Evolutionary conservation across 2,888 invertebrate genomes (phyloP), one percentile per base, ranked within the genome.

Genomic region (Zygaena filipendulae): DNA sequence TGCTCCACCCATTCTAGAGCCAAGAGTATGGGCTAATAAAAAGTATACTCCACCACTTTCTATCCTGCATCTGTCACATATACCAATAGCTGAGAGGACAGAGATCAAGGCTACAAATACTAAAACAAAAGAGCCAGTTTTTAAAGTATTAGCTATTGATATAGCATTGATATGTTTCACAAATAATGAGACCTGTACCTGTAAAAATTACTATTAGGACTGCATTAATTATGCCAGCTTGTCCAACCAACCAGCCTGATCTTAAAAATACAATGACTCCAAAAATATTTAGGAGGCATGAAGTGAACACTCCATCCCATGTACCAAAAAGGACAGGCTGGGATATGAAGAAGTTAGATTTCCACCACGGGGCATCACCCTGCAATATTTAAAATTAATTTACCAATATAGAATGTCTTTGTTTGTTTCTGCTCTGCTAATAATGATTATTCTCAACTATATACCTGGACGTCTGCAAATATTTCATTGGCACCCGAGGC

Each of bases 11-110:
- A 96, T 89, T 55, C 95, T 84, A 4, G 95, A 94, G 20, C 97
- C 97, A 13, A 98, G 75, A 3, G 97, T 95, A 55, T 97, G 96
- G 0, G 96, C 92, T 19, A 98, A 79, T 33, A 98, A 83, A 70
- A 97, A 97, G 70, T 97, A 97, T 13, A 97, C 95, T 25, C 97
- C 97, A n/a, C 97, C 97, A 71, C 95, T 94, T 74, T 96, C 95
- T 53, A 97, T 90, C 36, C 92, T 85, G 75, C 95, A 95, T 59
- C 96, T 79, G 67, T 97, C 97, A 80, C 96, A 96, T 47, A 97
- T 97, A 23, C 97, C 97, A 34, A 97, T 94, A 11, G 96, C 96
- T 43, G 97, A 95, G 28, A 97, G 81, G 11, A 97, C 95, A 31
- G 95, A 93, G 47, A 97, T 90, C 49, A 97, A 70, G 14, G 95